Evolutionary conservation across 2,113 vertebrate species (phyloP).

Genomic region (Silurus asotus): DNA sequence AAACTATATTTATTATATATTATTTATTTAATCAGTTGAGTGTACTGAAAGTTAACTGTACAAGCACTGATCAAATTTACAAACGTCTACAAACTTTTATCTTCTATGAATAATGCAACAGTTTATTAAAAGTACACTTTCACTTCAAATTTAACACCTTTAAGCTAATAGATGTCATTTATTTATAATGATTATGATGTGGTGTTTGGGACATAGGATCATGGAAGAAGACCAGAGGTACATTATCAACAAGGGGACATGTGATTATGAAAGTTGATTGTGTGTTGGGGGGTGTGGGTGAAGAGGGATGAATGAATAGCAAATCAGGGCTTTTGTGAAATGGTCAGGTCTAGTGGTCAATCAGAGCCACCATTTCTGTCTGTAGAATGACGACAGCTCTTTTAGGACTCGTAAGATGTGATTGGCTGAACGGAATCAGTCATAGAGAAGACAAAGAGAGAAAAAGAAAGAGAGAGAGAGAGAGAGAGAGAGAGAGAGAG

Average conservation of each 20-base stretch:
- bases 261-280: background rate
- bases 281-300: background rate
- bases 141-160: background rate
- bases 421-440: constrained; percentile 28
- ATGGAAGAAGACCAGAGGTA: background rate
- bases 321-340: constrained; percentile 74
- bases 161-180: no score
- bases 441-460: constrained; percentile 40
- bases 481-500: background rate
- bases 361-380: constrained; percentile 72
- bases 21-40: background rate
- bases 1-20: background rate
- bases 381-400: constrained; percentile 65
- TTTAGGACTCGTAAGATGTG: constrained; percentile 58
- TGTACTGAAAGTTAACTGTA: no score
- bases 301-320: constrained; percentile 69
- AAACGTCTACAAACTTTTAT: no score
- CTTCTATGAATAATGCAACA: no score
- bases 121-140: background rate
- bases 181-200: no score
- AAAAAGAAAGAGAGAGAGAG: constrained; percentile 28
- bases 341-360: constrained; percentile 69
- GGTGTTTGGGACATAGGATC: background rate
- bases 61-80: no score
- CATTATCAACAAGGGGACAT: constrained; percentile 17